Base-by-base conservation (phyloP, 2,113 vertebrate genomes). In the Drymodes brunneopygia region DNA sequence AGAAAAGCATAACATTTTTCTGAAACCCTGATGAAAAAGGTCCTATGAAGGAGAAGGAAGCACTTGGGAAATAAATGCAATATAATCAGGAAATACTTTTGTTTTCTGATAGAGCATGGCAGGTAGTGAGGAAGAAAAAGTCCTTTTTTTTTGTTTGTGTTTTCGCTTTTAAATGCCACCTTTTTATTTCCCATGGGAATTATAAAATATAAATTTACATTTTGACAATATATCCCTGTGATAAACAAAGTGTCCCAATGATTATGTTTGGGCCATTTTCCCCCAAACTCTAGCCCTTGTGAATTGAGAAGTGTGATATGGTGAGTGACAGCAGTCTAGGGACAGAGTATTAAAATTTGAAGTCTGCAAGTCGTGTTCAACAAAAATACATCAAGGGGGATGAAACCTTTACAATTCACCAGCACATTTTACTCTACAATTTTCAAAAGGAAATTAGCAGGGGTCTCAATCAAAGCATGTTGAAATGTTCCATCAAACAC, bases 321-420 rank as follows among this genome's bases (percentile, higher is more conserved):
- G 86, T 82, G 95, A 98, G 66, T 98, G 96, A 97, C 94, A 97
- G 88, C 60, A 94, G 74, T 94, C 51, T 70, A 66, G 18, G 66
- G 94, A 83, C 81, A 81, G 88, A 97, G 96, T 97, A 97, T 97
- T 97, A 97, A 98, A 97, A 95, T 94, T 66, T 94, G 94, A 97
- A 95, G 81, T 13, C 6, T 96, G 69, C 81, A 94, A 95, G 90
- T 96, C 40, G 7, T 91, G 56, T 95, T 98, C 97, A 97, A 88
- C 95, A 95, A 97, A 97, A 97, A 96, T 80, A 95, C 73, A 97
- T 97, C 94, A 97, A 96, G 90, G 78, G 82, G 82, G 90, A 97
- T 96, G 95, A 96, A 97, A 96, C 79, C 81, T 94, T 96, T 97
- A 93, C 92, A 96, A 95, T 96, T 97, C 90, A 94, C 92, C n/a